phyloP scores from a whole-genome alignment of 2,113 vertebrate genomes.

The Tenebrosternarchus preto region DNA sequence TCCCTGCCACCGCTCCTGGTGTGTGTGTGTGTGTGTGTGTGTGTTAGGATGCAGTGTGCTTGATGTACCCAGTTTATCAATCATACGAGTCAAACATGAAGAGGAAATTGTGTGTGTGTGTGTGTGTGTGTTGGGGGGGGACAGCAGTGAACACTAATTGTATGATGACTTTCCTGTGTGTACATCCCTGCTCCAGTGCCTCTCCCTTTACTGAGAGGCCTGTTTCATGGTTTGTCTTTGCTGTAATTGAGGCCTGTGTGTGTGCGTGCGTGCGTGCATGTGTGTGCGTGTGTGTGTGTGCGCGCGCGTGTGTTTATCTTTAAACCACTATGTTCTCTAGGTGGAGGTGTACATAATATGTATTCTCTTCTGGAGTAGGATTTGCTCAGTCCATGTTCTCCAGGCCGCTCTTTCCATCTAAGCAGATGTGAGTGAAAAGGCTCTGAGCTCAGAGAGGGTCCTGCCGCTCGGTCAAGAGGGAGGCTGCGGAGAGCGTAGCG shows the following conservation, averaged over 20 bases:
- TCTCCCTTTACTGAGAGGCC: conserved; percentile 2
- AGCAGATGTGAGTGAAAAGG: not conserved
- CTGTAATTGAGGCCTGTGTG: conserved; percentile 19
- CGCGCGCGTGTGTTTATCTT: not conserved
- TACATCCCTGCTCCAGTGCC: not conserved
- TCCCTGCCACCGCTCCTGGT: not conserved
- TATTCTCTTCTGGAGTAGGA: conserved; percentile 17
- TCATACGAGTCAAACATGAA: conserved; percentile 32
- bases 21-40: not conserved
- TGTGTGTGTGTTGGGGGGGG: conserved; percentile 1
- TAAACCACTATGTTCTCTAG: not conserved
- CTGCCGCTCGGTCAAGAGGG: not conserved
- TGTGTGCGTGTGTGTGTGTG: not conserved
- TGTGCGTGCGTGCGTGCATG: not conserved
- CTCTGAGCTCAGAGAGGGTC: not conserved
- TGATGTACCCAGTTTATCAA: conserved; percentile 1
- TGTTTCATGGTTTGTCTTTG: conserved; percentile 15
- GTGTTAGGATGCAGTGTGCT: not conserved
- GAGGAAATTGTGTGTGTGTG: not conserved
- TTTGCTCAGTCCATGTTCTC: not conserved
- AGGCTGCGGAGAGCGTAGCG: not conserved
- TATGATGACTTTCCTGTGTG: conserved; percentile 4
- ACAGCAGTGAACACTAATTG: not conserved
- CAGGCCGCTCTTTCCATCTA: conserved; percentile 11
- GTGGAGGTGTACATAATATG: no score